Evolutionary conservation across 2,113 vertebrate genomes (phyloP).

Genomic region (Sclerurus mexicanus): DNA sequence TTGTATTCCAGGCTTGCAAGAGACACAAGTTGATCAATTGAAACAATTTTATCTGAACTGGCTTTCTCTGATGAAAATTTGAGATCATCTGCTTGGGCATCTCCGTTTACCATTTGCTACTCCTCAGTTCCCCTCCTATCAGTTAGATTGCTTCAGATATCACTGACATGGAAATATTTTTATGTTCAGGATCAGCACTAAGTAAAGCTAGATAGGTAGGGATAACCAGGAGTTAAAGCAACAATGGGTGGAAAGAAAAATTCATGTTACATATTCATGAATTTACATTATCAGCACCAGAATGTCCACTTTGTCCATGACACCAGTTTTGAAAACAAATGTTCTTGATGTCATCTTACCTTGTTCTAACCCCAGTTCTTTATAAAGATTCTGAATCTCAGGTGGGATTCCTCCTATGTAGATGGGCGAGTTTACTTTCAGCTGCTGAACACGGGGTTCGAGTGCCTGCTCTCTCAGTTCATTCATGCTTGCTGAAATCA

Average conservation of each 20-base stretch:
- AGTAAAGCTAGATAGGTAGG: neutral
- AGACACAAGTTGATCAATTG: neutral
- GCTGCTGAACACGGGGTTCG: slow-evolving; percentile 3
- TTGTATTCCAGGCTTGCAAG: neutral
- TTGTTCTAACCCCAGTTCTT: slow-evolving; percentile 74
- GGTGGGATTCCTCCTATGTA: slow-evolving; percentile 84
- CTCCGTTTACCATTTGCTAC: neutral
- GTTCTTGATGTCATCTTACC: slow-evolving; percentile 64
- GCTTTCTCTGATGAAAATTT: neutral
- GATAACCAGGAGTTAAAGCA: neutral
- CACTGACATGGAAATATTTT: neutral
- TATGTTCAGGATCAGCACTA: neutral
- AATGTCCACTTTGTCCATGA: neutral
- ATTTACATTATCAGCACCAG: neutral
- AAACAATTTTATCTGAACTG: neutral
- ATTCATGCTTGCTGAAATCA: slow-evolving; percentile 74
- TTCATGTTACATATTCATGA: neutral
- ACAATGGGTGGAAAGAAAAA: neutral
- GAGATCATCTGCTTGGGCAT: neutral
- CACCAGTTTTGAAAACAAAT: accelerated
- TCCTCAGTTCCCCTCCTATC: neutral
- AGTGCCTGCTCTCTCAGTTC: slow-evolving; percentile 68
- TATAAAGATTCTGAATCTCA: slow-evolving; percentile 69
- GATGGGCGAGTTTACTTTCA: slow-evolving; percentile 79
- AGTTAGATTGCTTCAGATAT: neutral